Evolutionary conservation across 2,888 invertebrate species (phyloP).

Genomic region (Brenthis hecate): DNA sequence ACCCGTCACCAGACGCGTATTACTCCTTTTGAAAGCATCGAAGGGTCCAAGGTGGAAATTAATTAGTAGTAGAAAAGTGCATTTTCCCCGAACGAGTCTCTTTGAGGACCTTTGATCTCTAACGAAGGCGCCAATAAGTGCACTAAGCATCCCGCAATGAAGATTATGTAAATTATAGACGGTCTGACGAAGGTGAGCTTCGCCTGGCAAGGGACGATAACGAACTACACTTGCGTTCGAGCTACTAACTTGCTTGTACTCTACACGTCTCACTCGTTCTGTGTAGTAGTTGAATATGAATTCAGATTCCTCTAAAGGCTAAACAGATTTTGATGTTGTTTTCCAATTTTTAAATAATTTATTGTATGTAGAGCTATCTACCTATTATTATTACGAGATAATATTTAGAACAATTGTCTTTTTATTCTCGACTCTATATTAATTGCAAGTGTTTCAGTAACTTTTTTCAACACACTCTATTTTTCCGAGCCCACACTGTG

Average conservation of each 20-base stretch:
- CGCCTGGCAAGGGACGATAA: constrained; percentile 14
- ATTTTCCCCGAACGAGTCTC: constrained; percentile 19
- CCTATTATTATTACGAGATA: too few relatives aligned
- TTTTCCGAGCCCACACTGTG: too few relatives aligned
- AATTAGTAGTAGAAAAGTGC: constrained; percentile 22
- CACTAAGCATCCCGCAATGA: constrained; percentile 18
- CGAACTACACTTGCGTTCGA: constrained; percentile 13
- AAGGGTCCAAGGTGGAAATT: constrained; percentile 9
- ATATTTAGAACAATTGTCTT: too few relatives aligned
- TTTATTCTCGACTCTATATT: too few relatives aligned
- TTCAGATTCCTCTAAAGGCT: background rate
- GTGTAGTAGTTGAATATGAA: too few relatives aligned
- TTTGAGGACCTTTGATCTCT: constrained; percentile 17
- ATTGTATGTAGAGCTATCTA: too few relatives aligned
- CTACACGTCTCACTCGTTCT: background rate
- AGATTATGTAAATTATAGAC: constrained; percentile 19
- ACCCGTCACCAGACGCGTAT: constrained; percentile 7
- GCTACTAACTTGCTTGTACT: constrained; percentile 4
- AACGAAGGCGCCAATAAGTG: constrained; percentile 23
- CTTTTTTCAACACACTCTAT: too few relatives aligned
- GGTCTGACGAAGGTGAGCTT: background rate
- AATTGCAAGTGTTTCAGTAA: too few relatives aligned
- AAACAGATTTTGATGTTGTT: background rate
- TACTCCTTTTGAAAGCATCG: constrained; percentile 8
- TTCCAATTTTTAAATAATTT: background rate